These are phyloP conservation scores for Heliocidaris erythrogramma DNA, from an alignment of 35 echinoderm and acorn worm genomes.

Conservation along the genomic window DNA sequence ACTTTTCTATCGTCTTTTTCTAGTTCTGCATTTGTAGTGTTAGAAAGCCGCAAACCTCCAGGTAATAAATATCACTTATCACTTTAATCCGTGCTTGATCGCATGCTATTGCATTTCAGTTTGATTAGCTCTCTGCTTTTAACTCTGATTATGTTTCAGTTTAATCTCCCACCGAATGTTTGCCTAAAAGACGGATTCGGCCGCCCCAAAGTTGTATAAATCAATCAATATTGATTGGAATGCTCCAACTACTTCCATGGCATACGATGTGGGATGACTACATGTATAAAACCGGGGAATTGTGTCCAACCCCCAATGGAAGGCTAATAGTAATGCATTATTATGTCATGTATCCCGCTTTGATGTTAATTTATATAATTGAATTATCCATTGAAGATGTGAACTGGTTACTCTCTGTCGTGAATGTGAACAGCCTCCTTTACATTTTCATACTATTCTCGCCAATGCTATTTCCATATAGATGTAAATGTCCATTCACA, in stretches of 20 bases:
- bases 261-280: not conserved
- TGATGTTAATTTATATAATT: not conserved
- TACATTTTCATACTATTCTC: not conserved
- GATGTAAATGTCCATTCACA: no score
- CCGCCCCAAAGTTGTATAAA: not conserved
- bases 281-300: not conserved
- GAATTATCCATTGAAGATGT: not conserved
- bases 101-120: constrained; percentile 2
- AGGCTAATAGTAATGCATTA: not conserved
- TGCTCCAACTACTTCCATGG: not conserved
- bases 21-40: not conserved
- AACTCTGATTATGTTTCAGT: not conserved
- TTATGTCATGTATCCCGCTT: not conserved
- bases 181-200: not conserved
- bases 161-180: not conserved
- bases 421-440: no score
- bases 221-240: not conserved
- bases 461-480: not conserved
- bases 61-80: constrained; percentile 10
- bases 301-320: not conserved
- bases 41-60: not conserved
- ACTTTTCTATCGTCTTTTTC: not conserved
- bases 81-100: not conserved
- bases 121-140: constrained; percentile 4
- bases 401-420: not conserved